Evolutionary conservation across 2,113 vertebrate species (phyloP).

Genomic region (Catharus minimus): DNA sequence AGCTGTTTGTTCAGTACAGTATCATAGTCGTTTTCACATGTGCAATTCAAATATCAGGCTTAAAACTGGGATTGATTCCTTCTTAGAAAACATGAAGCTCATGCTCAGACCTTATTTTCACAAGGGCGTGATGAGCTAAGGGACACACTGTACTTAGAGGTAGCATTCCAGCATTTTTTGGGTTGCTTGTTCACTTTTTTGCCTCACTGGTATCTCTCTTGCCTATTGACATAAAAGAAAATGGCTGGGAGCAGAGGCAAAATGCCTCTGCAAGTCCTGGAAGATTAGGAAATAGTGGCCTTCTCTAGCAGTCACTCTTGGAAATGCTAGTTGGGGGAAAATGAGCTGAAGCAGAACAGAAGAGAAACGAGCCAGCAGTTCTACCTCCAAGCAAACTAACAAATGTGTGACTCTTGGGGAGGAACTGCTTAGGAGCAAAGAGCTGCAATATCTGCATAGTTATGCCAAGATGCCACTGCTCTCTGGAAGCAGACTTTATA

Average conservation of each 20-base stretch:
- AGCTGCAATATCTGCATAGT: neutral
- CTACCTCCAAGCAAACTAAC: neutral
- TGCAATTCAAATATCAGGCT: neutral
- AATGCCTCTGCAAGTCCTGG: neutral
- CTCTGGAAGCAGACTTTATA: neutral
- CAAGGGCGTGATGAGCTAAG: neutral
- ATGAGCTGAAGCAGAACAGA: neutral
- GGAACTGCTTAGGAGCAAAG: neutral
- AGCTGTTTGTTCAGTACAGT: neutral
- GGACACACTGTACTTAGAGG: neutral
- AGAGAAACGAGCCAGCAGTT: neutral
- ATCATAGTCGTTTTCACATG: neutral
- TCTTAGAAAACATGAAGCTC: neutral
- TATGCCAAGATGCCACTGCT: neutral
- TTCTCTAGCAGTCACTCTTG: neutral
- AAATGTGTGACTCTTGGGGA: neutral
- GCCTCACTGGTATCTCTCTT: neutral
- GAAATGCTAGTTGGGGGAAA: neutral
- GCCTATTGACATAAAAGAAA: neutral
- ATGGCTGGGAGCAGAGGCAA: neutral
- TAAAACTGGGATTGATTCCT: neutral
- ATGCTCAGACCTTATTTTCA: neutral
- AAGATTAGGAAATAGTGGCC: neutral
- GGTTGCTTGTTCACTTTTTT: rapidly evolving
- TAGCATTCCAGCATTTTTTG: neutral